Percentiles rank a stretch among this genome's conserved stretches.
phyloP scores from a whole-genome alignment of 2,888 invertebrate genomes.

The Lochmaea crataegi region DNA sequence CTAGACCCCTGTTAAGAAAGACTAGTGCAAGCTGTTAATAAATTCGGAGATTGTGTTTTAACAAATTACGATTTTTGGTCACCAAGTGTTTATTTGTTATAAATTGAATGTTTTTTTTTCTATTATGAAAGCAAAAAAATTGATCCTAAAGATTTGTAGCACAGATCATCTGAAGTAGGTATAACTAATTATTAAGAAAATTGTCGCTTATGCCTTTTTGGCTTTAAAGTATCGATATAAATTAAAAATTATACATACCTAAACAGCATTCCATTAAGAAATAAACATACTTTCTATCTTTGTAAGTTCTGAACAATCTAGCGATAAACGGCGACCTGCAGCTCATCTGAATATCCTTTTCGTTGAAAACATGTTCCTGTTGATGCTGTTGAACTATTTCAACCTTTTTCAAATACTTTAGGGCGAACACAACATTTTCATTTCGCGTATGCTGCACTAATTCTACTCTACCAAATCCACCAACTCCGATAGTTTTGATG shows the following conservation, averaged over 20 bases:
- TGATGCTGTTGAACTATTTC: conserved; percentile 91
- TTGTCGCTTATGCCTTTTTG: too few species aligned
- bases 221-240: neutral
- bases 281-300: conserved; percentile 92
- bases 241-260: conserved; percentile 65
- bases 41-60: too few species aligned
- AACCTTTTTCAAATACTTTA: conserved; percentile 90
- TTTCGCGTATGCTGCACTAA: conserved; percentile 67
- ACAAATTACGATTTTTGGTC: too few species aligned
- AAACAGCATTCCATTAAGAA: conserved; percentile 95
- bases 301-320: conserved; percentile 88
- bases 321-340: conserved; percentile 79
- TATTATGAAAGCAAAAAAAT: too few species aligned
- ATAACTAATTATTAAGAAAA: too few species aligned
- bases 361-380: conserved; percentile 89
- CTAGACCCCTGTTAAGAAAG: neutral
- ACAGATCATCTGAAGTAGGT: too few species aligned
- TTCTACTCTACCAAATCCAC: conserved; percentile 70
- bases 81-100: too few species aligned
- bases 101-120: too few species aligned
- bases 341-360: conserved; percentile 85
- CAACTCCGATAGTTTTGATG: conserved; percentile 89
- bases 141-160: too few species aligned
- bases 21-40: too few species aligned
- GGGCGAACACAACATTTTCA: conserved; percentile 75